Conservation (phyloP, 1,140 invertebrate species). For the fruit fly (Drosophila melanogaster) region DNA sequence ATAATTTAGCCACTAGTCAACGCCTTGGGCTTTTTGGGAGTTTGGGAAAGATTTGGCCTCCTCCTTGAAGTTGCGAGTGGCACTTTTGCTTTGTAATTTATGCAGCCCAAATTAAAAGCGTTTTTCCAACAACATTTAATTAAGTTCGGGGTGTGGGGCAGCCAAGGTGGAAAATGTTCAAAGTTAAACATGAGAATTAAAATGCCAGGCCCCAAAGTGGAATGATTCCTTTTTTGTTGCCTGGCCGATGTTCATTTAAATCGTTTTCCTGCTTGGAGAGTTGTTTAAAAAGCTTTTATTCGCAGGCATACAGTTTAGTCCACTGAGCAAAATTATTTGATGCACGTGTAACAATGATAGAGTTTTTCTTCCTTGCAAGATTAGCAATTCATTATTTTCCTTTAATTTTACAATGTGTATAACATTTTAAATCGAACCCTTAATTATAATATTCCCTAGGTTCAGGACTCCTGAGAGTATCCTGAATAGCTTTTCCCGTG, state of each 20-base stretch:
- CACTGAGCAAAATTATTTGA: constrained; percentile 1
- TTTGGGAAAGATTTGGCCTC: constrained; percentile 31
- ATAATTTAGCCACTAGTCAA: constrained; percentile 66
- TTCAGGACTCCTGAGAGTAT: too few species aligned
- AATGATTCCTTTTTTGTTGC: constrained; percentile 19
- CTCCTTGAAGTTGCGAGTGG: constrained; percentile 55
- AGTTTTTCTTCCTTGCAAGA: neutral
- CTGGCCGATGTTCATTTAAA: constrained; percentile 42
- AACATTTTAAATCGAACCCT: too few species aligned
- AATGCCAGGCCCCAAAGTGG: constrained; percentile 36
- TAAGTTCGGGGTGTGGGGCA: constrained; percentile 51
- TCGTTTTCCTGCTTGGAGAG: constrained; percentile 29
- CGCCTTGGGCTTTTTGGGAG: constrained; percentile 9
- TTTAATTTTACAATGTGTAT: too few species aligned
- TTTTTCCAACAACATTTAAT: constrained; percentile 78
- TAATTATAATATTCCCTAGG: too few species aligned
- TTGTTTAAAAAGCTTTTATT: constrained; percentile 45
- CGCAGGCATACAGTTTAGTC: constrained; percentile 11
- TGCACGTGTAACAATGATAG: neutral
- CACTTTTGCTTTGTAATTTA: constrained; percentile 79
- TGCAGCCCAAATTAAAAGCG: constrained; percentile 74
- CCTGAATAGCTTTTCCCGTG: constrained; percentile 1
- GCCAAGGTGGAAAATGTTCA: constrained; percentile 61
- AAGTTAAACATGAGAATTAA: constrained; percentile 75
- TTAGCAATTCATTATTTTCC: neutral